Conservation (phyloP, 2,888 invertebrate species). For the Smittia aterrima region DNA sequence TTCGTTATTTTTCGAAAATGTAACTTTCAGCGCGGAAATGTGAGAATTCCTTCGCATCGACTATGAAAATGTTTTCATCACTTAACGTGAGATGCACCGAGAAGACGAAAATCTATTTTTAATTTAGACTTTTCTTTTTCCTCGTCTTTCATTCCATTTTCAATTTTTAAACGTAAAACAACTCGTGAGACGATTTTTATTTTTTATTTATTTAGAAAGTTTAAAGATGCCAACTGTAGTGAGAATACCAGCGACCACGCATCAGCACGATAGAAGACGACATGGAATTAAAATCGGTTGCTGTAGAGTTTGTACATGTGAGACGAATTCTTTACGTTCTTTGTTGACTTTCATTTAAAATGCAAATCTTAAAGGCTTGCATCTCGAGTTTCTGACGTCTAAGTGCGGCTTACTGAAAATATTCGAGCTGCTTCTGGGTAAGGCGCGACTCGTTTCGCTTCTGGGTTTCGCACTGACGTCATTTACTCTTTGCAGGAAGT, state of each 20-base stretch:
- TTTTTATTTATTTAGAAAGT: background rate
- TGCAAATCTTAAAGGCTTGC: slow-evolving; percentile 55
- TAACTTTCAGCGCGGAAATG: too few relatives aligned
- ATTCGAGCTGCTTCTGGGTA: slow-evolving; percentile 70
- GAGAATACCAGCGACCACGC: slow-evolving; percentile 1
- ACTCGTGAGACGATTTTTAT: background rate
- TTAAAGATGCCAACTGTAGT: slow-evolving; percentile 28
- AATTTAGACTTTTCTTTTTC: background rate
- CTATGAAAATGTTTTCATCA: background rate
- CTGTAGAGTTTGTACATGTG: slow-evolving; percentile 73
- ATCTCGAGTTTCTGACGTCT: slow-evolving; percentile 71
- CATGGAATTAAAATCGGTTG: slow-evolving; percentile 69
- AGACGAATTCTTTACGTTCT: background rate
- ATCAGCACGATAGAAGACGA: slow-evolving; percentile 42
- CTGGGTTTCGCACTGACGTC: background rate
- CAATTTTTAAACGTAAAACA: slow-evolving; percentile 24
- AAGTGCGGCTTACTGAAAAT: slow-evolving; percentile 73
- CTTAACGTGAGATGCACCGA: background rate
- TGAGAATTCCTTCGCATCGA: background rate
- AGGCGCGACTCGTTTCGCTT: background rate
- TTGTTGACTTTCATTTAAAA: slow-evolving; percentile 1
- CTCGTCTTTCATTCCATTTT: slow-evolving; percentile 25
- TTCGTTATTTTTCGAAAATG: background rate
- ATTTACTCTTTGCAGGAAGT: slow-evolving; percentile 24
- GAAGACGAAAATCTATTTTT: slow-evolving; percentile 17